Base-by-base conservation (phyloP, 1,140 invertebrate genomes). In the Dendroctonus valens region DNA sequence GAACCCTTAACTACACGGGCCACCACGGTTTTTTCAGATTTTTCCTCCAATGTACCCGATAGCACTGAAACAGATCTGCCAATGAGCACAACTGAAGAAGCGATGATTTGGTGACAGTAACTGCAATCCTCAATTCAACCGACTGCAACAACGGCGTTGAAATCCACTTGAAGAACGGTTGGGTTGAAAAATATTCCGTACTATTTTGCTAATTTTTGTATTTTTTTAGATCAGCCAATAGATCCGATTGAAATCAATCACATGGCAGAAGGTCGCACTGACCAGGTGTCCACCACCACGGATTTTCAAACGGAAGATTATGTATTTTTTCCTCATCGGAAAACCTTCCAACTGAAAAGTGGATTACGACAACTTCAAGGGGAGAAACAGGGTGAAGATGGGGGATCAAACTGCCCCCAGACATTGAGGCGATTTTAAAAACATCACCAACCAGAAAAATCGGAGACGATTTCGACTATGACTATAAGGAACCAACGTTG, bases 401-500 rank as follows among this genome's bases (percentile, higher is more conserved):
- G 26, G 26, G 26, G 41, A 9, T 15, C 69, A 71, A 71, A 50
- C 72, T 79, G 9, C 70, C 79, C 15, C 68, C 73, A 5, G 74
- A 77, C 41, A 70, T 80, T 42, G 73, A 77, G 48, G 77, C 77
- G 11, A 69, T 77, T 39, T 60, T 79, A 3, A 83, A 82, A 83
- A 82, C 68, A 77, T 75, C 12, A 76, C 70, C 37, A 78, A 79
- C 62, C 75, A 74, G 44, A 83, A 82, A n/a, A 69, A 82, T 82
- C 72, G 77, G 79, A n/a, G 82, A 84, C 68, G 81, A 81, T 68
- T 67, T 54, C 26, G 83, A 86, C 66, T 88, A 87, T 70, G 88
- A 89, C 73, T 89, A 89, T 71, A 84, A 78, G 58, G 79, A 87
- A 65, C 86, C 86, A 2, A 85, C 86, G 5, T 74, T 91, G 58